Base-by-base conservation (phyloP, 2,888 invertebrate genomes). In the Flexamia atlantica region DNA sequence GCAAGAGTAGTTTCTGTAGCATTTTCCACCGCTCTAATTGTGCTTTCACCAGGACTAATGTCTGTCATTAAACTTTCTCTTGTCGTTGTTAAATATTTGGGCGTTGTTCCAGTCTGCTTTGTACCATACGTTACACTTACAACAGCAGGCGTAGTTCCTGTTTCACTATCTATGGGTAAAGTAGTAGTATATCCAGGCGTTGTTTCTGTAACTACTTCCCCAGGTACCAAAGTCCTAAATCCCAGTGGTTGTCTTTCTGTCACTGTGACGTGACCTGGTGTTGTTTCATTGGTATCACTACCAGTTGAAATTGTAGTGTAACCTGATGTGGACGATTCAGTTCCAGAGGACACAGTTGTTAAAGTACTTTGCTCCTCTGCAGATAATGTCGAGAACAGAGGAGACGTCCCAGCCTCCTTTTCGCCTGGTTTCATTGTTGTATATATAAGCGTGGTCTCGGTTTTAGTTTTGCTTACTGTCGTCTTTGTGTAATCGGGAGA, bases 181-280 rank as follows among this genome's bases (percentile, higher is more conserved):
- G 57, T 57, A 3, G 57, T 23, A 23, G 20, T 7, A 12, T 20
- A 57, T 57, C 23, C 57, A 57, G 57, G 20, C 4, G 57, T 57
- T 57, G 23, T 57, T 57, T 57, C 57, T 1, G 57, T 57, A 2
- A 57, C 57, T 12, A 57, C 7, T 4, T 57, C 57, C 9, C 57
- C 57, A 23, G 57, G 57, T 57, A 23, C 23, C 23, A 57, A 57
- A 17, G 57, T 57, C 57, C 57, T 57, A 23, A 57, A 23, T 23
- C 23, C 57, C 3, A n/a, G 2, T 20, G 20, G 4, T 57, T 57
- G 1, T 20, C 12, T 23, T 17, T 3, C 20, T 23, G 57, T 20
- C 57, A 57, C 23, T 9, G 57, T 57, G 12, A 57, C 3, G 23
- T 57, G 12, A 57, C 57, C 57, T 23, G 23, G 2, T 23, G 57